Evolutionary conservation across 2,888 invertebrate species (phyloP).

Genomic region (Tenthredo notha): DNA sequence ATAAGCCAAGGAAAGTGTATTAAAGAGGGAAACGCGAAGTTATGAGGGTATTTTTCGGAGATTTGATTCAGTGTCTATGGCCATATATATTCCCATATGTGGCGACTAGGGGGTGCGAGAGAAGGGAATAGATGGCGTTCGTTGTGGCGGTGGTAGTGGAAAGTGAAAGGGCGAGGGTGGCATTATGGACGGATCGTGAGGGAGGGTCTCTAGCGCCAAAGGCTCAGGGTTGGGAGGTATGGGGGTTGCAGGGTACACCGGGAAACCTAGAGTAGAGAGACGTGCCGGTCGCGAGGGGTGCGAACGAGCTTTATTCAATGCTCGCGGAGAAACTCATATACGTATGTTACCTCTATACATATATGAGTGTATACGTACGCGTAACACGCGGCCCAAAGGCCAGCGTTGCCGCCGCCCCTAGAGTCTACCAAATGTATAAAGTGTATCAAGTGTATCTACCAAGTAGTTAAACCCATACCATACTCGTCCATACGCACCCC

Average conservation of each 20-base stretch:
- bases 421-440: slow-evolving; percentile 6
- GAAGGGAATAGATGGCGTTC: slow-evolving; percentile 38
- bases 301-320: slow-evolving; percentile 55
- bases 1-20: slow-evolving; percentile 44
- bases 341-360: background rate
- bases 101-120: slow-evolving; percentile 57
- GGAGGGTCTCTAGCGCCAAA: slow-evolving; percentile 55
- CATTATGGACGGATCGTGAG: slow-evolving; percentile 62
- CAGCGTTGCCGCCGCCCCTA: slow-evolving; percentile 1
- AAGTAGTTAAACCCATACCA: background rate
- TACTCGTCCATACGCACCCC: background rate
- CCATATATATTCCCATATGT: slow-evolving; percentile 63
- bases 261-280: slow-evolving; percentile 54
- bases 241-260: slow-evolving; percentile 4
- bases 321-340: background rate
- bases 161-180: slow-evolving; percentile 60
- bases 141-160: slow-evolving; percentile 55
- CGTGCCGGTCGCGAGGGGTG: slow-evolving; percentile 71
- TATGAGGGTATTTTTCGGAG: slow-evolving; percentile 54
- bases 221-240: slow-evolving; percentile 24
- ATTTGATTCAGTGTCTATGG: slow-evolving; percentile 59
- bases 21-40: slow-evolving; percentile 45
- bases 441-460: background rate
- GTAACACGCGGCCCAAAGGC: background rate
- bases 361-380: background rate